These are phyloP conservation scores for Novumbra hubbsi DNA, from an alignment of 2,797 vertebrate species.

Conservation along the genomic window DNA sequence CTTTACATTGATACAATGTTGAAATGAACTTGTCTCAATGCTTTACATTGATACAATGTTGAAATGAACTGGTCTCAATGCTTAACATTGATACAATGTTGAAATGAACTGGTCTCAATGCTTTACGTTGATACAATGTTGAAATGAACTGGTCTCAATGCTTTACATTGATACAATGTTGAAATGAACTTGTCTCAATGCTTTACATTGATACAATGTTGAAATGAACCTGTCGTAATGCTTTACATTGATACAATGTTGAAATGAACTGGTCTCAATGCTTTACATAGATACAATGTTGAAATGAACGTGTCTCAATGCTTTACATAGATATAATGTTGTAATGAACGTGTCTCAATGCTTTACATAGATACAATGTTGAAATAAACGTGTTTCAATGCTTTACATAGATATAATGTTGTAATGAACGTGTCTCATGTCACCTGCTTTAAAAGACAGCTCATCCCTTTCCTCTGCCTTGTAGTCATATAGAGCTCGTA, in stretches of 20 bases:
- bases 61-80: not conserved
- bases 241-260: not conserved
- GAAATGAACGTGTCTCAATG: not conserved
- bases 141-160: not conserved
- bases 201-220: not conserved
- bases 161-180: not conserved
- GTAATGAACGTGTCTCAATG: not conserved
- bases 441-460: constrained; percentile 80
- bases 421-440: constrained; percentile 10
- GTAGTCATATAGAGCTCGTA: constrained; percentile 77
- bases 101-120: not conserved
- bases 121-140: not conserved
- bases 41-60: not conserved
- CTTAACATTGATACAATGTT: not conserved
- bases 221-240: not conserved
- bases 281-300: not conserved
- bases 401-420: not conserved
- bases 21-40: not conserved
- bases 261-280: not conserved
- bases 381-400: not conserved
- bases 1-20: not conserved
- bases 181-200: not conserved
- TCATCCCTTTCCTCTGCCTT: constrained; percentile 76
- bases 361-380: not conserved
- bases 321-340: not conserved